phyloP scores from a whole-genome alignment of 2,888 invertebrate genomes.

The Troides aeacus region DNA sequence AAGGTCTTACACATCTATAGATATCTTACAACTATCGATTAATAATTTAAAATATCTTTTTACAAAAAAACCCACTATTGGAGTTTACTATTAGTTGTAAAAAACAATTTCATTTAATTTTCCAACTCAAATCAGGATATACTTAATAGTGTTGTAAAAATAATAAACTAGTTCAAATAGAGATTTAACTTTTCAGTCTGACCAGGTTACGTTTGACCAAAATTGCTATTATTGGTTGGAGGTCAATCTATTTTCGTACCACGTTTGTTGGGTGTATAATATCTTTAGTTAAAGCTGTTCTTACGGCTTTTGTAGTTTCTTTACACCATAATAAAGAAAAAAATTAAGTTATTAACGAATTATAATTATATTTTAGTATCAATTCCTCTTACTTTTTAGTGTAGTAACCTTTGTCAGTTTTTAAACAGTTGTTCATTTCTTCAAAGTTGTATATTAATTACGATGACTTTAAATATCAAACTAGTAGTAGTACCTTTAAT shows the following conservation, averaged over 20 bases:
- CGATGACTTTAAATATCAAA: background rate
- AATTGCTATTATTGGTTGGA: slow-evolving; percentile 28
- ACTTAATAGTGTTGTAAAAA: background rate
- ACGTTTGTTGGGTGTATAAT: slow-evolving; percentile 12
- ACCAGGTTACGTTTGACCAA: slow-evolving; percentile 14
- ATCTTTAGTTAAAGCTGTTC: slow-evolving; percentile 8
- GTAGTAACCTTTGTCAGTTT: background rate
- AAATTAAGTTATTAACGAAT: background rate
- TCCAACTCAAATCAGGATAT: background rate
- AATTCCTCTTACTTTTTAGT: background rate
- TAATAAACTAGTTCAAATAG: background rate
- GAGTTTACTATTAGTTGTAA: background rate
- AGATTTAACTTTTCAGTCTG: background rate
- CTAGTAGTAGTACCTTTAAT: slow-evolving; percentile 1
- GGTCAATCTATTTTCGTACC: slow-evolving; percentile 33
- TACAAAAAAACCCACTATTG: background rate
- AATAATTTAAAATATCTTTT: background rate
- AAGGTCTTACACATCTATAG: background rate
- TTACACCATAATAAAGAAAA: background rate
- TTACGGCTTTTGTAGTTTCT: background rate
- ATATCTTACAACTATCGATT: background rate
- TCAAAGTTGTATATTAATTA: background rate
- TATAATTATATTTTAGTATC: background rate
- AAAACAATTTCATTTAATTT: background rate
- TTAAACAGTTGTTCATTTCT: background rate